A percentile compares a stretch with the other conserved stretches of the same genome.
Conservation (phyloP, 2,113 vertebrate genomes). For the Urocolius indicus region DNA sequence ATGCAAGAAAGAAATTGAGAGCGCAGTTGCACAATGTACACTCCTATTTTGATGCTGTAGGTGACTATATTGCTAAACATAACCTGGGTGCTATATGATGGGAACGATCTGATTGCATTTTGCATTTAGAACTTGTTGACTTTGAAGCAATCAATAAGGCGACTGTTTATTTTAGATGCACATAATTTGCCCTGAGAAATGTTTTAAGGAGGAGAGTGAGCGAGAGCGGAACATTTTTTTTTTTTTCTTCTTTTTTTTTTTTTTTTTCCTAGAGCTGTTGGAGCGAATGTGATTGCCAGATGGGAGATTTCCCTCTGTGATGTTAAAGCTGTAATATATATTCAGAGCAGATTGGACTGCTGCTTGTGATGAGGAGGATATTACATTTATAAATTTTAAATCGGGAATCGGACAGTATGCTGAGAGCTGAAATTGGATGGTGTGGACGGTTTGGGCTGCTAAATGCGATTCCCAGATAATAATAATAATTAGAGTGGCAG, state of each 20-base stretch:
- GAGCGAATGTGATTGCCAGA: conserved; percentile 89
- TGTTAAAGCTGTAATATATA: conserved; percentile 94
- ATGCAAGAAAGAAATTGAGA: conserved; percentile 60
- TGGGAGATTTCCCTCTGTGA: conserved; percentile 89
- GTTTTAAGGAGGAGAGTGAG: conserved; percentile 78
- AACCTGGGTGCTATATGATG: conserved; percentile 51
- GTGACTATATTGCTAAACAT: conserved; percentile 73
- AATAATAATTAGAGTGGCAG: conserved; percentile 71
- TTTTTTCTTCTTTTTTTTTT: not conserved
- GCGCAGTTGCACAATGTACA: conserved; percentile 43
- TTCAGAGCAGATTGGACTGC: conserved; percentile 91
- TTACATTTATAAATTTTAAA: conserved; percentile 93
- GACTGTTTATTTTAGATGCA: conserved; percentile 87
- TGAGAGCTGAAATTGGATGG: conserved; percentile 83
- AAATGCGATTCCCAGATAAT: conserved; percentile 74
- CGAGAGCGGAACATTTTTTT: conserved; percentile 73
- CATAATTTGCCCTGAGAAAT: conserved; percentile 87
- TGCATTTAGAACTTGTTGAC: conserved; percentile 86
- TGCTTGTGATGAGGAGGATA: conserved; percentile 89
- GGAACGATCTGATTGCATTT: conserved; percentile 78
- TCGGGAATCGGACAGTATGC: conserved; percentile 83
- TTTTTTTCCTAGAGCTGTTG: conserved; percentile 79
- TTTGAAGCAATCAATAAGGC: conserved; percentile 82
- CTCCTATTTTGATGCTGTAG: conserved; percentile 70
- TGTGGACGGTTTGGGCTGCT: conserved; percentile 75